Percentiles rank a stretch among this genome's conserved stretches.
Evolutionary conservation across 2,888 invertebrate species (phyloP).

Genomic region (Amphipoea oculea): DNA sequence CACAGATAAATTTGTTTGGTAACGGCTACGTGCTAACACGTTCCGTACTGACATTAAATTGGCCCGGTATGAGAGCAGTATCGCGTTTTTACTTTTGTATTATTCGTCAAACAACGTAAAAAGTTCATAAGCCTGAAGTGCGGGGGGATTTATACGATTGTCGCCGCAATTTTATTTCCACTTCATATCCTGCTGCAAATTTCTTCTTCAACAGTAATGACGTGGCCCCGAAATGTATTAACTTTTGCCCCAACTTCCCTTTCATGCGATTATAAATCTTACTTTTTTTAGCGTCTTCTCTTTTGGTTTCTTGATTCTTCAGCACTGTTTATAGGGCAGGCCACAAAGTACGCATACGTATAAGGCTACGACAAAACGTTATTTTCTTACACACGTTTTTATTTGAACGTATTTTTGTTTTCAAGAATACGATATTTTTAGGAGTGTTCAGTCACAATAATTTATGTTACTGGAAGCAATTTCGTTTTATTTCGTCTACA

Average conservation of each 20-base stretch:
- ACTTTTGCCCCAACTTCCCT: constrained; percentile 48
- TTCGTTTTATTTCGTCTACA: constrained; percentile 54
- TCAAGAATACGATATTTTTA: constrained; percentile 46
- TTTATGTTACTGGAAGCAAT: constrained; percentile 52
- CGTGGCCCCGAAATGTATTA: constrained; percentile 58
- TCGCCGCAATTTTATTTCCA: constrained; percentile 67
- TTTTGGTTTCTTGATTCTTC: constrained; percentile 44
- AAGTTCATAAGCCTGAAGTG: constrained; percentile 54
- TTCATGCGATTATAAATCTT: constrained; percentile 53
- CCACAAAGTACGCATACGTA: constrained; percentile 6
- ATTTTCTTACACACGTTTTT: constrained; percentile 32
- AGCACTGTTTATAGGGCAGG: constrained; percentile 5
- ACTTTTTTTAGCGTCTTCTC: constrained; percentile 31
- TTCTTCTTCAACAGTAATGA: constrained; percentile 58
- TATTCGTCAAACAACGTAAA: constrained; percentile 45
- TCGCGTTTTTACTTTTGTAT: constrained; percentile 67
- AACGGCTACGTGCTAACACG: constrained; percentile 78
- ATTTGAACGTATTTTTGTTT: constrained; percentile 43
- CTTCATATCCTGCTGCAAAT: constrained; percentile 62
- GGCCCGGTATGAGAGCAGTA: constrained; percentile 67
- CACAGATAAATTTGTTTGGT: constrained; percentile 83
- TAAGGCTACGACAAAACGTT: constrained; percentile 14
- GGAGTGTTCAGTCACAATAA: constrained; percentile 53
- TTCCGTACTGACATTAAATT: constrained; percentile 74
- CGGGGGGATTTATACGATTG: constrained; percentile 62